Conservation (phyloP, 2,113 vertebrate genomes). For the Australoheros scitulus region DNA sequence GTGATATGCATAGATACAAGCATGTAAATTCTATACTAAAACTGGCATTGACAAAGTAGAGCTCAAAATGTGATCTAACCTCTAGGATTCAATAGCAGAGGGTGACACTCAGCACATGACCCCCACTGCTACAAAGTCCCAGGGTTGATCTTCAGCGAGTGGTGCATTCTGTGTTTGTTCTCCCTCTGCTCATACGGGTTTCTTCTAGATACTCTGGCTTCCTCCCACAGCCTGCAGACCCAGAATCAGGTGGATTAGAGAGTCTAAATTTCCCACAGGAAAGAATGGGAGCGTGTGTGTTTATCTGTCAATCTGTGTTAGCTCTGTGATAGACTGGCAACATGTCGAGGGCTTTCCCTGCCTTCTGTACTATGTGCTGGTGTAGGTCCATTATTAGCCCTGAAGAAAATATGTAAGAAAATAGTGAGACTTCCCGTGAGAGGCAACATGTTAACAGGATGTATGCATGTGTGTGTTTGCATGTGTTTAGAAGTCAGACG, state of each 20-base stretch:
- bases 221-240: slow-evolving; percentile 44
- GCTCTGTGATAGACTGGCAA: slow-evolving; percentile 56
- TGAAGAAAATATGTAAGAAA: background rate
- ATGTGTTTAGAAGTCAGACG: slow-evolving; percentile 48
- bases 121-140: background rate
- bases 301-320: slow-evolving; percentile 72
- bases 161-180: slow-evolving; percentile 23
- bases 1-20: background rate
- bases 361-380: slow-evolving; percentile 47
- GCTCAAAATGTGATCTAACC: slow-evolving; percentile 18
- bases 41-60: background rate
- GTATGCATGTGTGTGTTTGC: background rate
- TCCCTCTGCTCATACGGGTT: slow-evolving; percentile 1
- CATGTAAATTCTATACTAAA: slow-evolving; percentile 10
- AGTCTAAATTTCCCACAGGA: slow-evolving; percentile 68
- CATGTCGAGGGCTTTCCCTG: slow-evolving; percentile 62
- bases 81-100: slow-evolving; percentile 19
- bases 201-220: slow-evolving; percentile 11
- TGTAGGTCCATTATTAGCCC: slow-evolving; percentile 19
- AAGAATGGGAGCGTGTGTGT: slow-evolving; percentile 29
- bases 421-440: background rate
- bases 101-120: background rate
- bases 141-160: slow-evolving; percentile 3
- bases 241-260: slow-evolving; percentile 63
- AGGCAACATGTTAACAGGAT: background rate